Conservation (phyloP, 2,113 vertebrate genomes). For the Phyllopteryx taeniolatus region DNA sequence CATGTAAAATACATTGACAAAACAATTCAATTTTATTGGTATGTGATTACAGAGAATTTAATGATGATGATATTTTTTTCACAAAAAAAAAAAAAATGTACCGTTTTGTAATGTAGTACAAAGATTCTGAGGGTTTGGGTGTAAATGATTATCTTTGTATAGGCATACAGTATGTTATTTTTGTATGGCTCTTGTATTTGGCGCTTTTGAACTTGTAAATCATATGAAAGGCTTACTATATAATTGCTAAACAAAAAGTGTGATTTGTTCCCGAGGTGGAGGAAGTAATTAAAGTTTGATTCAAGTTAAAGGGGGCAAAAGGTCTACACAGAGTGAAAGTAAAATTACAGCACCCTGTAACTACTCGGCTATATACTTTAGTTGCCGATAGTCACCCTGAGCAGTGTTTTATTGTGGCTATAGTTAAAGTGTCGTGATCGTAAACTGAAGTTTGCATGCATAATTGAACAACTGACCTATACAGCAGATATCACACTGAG, state of each 20-base stretch:
- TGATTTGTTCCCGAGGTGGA: background rate
- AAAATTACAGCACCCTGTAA: conserved; percentile 2
- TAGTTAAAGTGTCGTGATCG: background rate
- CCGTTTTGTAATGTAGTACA: background rate
- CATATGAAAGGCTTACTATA: background rate
- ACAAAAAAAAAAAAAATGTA: background rate
- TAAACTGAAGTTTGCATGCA: conserved; percentile 6
- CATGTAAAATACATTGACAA: background rate
- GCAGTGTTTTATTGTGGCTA: conserved; percentile 6
- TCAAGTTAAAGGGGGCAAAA: background rate
- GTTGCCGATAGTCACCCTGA: background rate
- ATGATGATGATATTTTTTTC: background rate
- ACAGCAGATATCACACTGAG: background rate
- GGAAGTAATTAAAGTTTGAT: conserved; percentile 2
- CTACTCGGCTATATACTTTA: background rate
- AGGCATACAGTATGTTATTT: background rate
- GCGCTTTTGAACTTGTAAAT: background rate
- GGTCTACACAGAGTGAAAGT: conserved; percentile 6
- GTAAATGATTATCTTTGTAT: background rate
- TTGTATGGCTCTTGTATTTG: background rate
- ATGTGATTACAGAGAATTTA: background rate
- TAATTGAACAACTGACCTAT: background rate
- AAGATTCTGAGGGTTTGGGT: background rate
- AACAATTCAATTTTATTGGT: background rate
- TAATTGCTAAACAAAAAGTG: background rate